Conservation (phyloP, 1,140 invertebrate species). For the Whitmania pigra region DNA sequence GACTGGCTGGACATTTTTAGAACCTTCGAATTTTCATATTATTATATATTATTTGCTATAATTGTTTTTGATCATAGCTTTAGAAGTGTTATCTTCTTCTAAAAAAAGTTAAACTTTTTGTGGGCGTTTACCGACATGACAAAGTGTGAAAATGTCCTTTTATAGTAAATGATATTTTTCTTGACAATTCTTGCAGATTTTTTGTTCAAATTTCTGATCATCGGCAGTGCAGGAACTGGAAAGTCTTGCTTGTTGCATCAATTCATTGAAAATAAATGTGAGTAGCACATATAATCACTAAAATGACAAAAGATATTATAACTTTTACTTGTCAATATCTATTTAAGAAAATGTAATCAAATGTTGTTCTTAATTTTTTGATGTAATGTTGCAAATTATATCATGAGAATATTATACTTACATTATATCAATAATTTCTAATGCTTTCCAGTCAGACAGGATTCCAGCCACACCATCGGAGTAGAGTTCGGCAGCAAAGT, state of each 20-base stretch:
- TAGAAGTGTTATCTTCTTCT: too few species aligned
- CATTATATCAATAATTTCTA: too few species aligned
- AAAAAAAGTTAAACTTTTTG: too few species aligned
- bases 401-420: too few species aligned
- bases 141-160: background rate
- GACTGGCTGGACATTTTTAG: too few species aligned
- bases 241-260: slow-evolving; percentile 47
- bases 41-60: too few species aligned
- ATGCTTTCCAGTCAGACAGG: slow-evolving; percentile 50
- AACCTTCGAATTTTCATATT: too few species aligned
- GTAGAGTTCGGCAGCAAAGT: slow-evolving; percentile 56
- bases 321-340: background rate
- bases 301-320: background rate
- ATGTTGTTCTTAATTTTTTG: too few species aligned
- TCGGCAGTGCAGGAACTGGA: slow-evolving; percentile 55
- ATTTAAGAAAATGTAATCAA: background rate
- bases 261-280: slow-evolving; percentile 45
- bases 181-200: slow-evolving; percentile 48
- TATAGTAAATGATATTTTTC: background rate
- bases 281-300: slow-evolving; percentile 25
- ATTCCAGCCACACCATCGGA: slow-evolving; percentile 61
- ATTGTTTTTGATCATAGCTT: too few species aligned
- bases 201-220: slow-evolving; percentile 70
- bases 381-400: too few species aligned
- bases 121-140: too few species aligned